Percentiles rank a stretch among this genome's conserved stretches.
Conservation (phyloP, 2,113 vertebrate species). For the Amia ocellicauda region DNA sequence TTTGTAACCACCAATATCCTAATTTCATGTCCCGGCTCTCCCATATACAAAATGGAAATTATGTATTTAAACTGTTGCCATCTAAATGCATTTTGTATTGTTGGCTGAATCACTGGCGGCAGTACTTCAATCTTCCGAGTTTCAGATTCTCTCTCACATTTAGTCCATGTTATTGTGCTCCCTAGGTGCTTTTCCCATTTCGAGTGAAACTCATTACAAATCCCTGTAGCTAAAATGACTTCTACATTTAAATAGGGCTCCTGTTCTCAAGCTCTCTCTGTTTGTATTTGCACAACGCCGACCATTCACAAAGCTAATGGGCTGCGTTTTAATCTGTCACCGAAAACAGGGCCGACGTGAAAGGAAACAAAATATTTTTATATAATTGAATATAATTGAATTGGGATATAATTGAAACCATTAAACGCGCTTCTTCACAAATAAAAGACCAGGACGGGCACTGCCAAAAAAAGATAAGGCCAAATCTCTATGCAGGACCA, state of each 20-base stretch:
- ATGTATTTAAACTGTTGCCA: too few relatives aligned
- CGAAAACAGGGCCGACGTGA: neutral
- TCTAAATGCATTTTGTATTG: too few relatives aligned
- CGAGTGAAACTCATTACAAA: too few relatives aligned
- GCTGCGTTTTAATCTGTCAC: constrained; percentile 16
- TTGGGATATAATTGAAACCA: constrained; percentile 7
- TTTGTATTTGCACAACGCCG: neutral
- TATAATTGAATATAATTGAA: neutral
- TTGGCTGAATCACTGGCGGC: too few relatives aligned
- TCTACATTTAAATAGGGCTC: constrained; percentile 18
- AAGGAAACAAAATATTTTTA: neutral
- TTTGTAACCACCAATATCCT: too few relatives aligned
- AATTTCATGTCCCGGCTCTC: too few relatives aligned
- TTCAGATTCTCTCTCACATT: too few relatives aligned
- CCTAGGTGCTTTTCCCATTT: too few relatives aligned
- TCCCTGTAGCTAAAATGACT: neutral
- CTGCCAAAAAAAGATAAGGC: constrained; percentile 11
- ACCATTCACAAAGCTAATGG: constrained; percentile 17
- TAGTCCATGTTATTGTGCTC: too few relatives aligned
- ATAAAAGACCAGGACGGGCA: neutral
- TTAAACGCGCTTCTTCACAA: constrained; percentile 13
- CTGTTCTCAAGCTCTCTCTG: neutral
- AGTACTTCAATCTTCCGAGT: too few relatives aligned
- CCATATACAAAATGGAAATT: too few relatives aligned
- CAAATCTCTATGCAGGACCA: constrained; percentile 3